Conservation (phyloP, 2,797 vertebrate species). For the Gambelia wislizenii region DNA sequence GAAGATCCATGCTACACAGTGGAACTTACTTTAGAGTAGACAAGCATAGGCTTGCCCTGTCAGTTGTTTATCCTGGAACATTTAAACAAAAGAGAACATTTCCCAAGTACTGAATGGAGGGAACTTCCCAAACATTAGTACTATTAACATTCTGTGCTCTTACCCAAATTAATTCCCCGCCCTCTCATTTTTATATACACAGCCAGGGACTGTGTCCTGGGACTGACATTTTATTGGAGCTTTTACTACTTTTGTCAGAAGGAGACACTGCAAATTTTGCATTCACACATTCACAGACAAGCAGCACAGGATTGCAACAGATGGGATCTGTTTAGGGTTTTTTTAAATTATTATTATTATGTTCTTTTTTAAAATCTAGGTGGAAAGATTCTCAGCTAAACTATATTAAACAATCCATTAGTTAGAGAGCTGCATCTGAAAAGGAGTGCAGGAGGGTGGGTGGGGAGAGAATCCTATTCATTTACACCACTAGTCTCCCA, state of each 20-base stretch:
- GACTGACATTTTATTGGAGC: background rate
- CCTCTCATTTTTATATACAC: background rate
- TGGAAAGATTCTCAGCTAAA: constrained; percentile 71
- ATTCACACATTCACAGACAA: constrained; percentile 65
- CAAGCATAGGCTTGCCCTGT: background rate
- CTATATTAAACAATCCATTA: constrained; percentile 71
- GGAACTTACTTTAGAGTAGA: background rate
- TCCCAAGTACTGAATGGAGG: fast-evolving
- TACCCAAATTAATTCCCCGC: constrained; percentile 4
- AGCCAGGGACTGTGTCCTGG: background rate
- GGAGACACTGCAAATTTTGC: constrained; percentile 53
- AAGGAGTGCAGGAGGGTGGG: too few relatives aligned
- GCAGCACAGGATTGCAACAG: constrained; percentile 73
- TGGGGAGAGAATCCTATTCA: constrained; percentile 65
- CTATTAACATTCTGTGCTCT: background rate
- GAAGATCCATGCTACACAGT: background rate
- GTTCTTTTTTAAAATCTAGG: background rate
- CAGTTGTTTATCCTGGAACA: background rate
- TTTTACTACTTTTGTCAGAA: constrained; percentile 38
- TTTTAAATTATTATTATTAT: too few relatives aligned
- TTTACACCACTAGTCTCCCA: constrained; percentile 67
- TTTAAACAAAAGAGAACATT: background rate
- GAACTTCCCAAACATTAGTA: background rate
- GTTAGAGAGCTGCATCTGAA: constrained; percentile 61
- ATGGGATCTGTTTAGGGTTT: constrained; percentile 74